Percentiles rank a stretch among this genome's conserved stretches.
These are phyloP conservation scores for Acinonyx jubatus DNA, from an alignment of 2,113 vertebrate genomes.

Conservation along the genomic window DNA sequence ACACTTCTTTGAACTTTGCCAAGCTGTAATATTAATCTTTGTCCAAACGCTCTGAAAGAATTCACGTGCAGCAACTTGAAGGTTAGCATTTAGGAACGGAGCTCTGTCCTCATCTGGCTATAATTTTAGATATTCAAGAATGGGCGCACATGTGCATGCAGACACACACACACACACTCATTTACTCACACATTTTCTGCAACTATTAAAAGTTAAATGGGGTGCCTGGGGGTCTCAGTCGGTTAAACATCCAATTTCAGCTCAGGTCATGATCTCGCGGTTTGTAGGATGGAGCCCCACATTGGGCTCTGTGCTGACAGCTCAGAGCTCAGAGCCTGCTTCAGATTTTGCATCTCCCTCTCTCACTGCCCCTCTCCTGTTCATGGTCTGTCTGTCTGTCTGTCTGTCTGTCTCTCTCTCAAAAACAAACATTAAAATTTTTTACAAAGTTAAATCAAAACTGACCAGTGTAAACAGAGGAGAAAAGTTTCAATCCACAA, in stretches of 20 bases:
- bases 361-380: too few species aligned
- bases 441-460: slow-evolving; percentile 76
- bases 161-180: background rate
- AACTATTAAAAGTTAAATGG: slow-evolving; percentile 45
- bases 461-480: slow-evolving; percentile 61
- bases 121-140: background rate
- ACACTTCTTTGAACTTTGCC: slow-evolving; percentile 47
- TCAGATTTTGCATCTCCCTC: too few species aligned
- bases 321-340: too few species aligned
- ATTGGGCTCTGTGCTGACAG: too few species aligned
- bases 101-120: background rate
- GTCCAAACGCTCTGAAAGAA: slow-evolving; percentile 56
- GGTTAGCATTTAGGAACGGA: slow-evolving; percentile 53
- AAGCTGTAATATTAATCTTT: slow-evolving; percentile 34
- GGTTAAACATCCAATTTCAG: too few species aligned
- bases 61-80: slow-evolving; percentile 18
- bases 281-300: too few species aligned
- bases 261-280: too few species aligned
- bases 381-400: too few species aligned
- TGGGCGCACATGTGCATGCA: accelerated
- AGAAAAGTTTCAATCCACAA: background rate
- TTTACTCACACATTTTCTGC: background rate
- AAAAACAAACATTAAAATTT: too few species aligned
- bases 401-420: too few species aligned
- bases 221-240: too few species aligned